Base-by-base conservation (phyloP, 1,140 invertebrate genomes). In the Pinna nobilis region DNA sequence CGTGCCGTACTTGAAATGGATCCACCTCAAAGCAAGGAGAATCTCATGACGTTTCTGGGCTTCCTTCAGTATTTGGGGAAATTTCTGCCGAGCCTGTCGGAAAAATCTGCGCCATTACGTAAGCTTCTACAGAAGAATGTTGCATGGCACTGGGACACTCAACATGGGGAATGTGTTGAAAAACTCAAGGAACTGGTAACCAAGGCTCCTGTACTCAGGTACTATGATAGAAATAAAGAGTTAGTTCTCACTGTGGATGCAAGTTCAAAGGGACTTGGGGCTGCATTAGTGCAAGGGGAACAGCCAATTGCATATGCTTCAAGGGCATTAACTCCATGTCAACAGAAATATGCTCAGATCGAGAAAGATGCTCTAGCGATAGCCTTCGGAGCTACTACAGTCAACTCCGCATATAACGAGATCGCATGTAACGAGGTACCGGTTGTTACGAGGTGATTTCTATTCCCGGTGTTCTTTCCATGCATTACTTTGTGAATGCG, bases 1-100 rank as follows among this genome's bases (percentile, higher is more conserved):
- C 30, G 70, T 30, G 82, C 87, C 1, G 88, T 91, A 80, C 6
- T 53, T 53, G 33, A 65, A 9, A 70, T 75, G 63, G 28, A 13
- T 33, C 55, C 39, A 47, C 72, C 72, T 30, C 63, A 35, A 15
- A 39, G 63, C 53, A 28, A 35, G 23, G 32, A 78, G 37, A 68
- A 74, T 51, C 53, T 74, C 6, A 32, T 61, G 51, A 60, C 41
- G 11, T 51, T 61, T 25, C 50, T 77, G 28, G 78, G 71, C 6
- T 75, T 80, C 35, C 55, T 71, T 6, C 76, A 68, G 25, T 78
- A 76, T 51, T 18, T 76, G 3, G 30, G 49, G 15, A 77, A 76
- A 30, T 81, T 74, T 35, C 44, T 70, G 15, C 69, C 65, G 32
- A 70, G 67, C 28, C 51, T 73, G 47, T 76, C 76, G 18, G 44